Conservation (phyloP, 37 sponge, comb jelly and placozoan genomes). For the Chondrilla cf. caribensis region DNA sequence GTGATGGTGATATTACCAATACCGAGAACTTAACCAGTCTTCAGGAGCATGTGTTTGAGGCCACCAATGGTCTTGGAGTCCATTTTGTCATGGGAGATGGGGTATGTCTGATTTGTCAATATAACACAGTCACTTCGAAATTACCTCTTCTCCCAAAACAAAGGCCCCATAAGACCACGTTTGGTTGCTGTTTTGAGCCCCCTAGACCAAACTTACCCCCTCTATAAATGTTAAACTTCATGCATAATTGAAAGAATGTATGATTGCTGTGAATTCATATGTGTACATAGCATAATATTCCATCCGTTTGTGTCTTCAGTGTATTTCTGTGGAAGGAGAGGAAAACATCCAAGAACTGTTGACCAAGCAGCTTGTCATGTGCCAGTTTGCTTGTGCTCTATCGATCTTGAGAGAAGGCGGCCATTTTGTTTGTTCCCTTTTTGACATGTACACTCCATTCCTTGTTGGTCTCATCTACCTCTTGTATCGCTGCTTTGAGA, state of each 20-base stretch:
- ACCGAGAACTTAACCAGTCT: conserved; percentile 78
- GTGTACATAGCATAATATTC: too few relatives aligned
- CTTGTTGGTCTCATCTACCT: conserved; percentile 90
- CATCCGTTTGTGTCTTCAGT: conserved; percentile 21
- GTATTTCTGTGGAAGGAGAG: conserved; percentile 88
- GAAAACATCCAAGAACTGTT: conserved; percentile 95
- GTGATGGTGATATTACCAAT: conserved; percentile 92
- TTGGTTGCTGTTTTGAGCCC: too few relatives aligned
- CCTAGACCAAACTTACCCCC: too few relatives aligned
- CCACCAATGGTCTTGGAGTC: conserved; percentile 73
- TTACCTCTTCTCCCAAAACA: too few relatives aligned
- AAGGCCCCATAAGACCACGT: too few relatives aligned
- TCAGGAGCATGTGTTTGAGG: conserved; percentile 79
- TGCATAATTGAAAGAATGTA: not conserved
- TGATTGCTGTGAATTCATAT: too few relatives aligned
- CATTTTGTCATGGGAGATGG: conserved; percentile 99
- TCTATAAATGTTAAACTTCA: too few relatives aligned
- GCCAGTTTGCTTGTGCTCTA: conserved; percentile 90
- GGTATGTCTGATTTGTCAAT: too few relatives aligned
- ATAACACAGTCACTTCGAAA: too few relatives aligned
- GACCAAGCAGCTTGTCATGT: conserved; percentile 89
- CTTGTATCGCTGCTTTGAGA: conserved; percentile 79
- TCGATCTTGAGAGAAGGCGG: conserved; percentile 87
- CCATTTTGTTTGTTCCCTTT: conserved; percentile 89
- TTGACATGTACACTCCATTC: conserved; percentile 95